Evolutionary conservation across 2,113 vertebrate genomes (phyloP), one percentile per base, ranked within the genome.

Genomic region (Epinephelus lanceolatus): DNA sequence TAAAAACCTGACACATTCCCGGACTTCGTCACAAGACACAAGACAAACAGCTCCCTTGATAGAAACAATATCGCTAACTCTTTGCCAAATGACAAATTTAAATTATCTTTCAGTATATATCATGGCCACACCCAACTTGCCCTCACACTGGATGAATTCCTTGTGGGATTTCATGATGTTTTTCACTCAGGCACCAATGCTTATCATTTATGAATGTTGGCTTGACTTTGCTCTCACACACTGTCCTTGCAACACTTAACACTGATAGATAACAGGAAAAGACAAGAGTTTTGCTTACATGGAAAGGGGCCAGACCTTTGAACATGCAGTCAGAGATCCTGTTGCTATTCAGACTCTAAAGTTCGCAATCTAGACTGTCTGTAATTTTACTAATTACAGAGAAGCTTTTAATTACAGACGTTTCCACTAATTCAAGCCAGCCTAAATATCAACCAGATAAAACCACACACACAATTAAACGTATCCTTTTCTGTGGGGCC

Each of bases 171-270:
- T 45, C 55, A 27, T 27, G 40, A 45, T 30, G 33, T n/a, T 47
- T 30, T 15, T 21, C 33, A 30, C 13, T 15, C 1, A 18, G n/a
- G 33, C 40, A 70, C 5, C 30, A 15, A 12, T 9, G 15, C 18
- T 52, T 18, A 72, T 76, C 49, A 19, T 27, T n/a, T 37, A 19
- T 42, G 0, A 81, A 80, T 62, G 63, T 37, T 4, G 33, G 42
- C 40, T 81, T 84, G 87, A 74, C 52, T 84, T 2, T 0, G 5
- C n/a, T 40, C 12, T 21, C 18, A 42, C 15, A 59, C 6, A 23
- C 15, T 13, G 33, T 40, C 87, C 81, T 89, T 88, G 73, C 85
- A 76, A 73, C 0, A 7, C 18, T 18, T 69, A 73, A 73, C 0
- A 7, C 18, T 18, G 72, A 75, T 42, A 71, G 40, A 21, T 47